Conservation (phyloP, 2,113 vertebrate genomes). For the Phoxinus phoxinus region DNA sequence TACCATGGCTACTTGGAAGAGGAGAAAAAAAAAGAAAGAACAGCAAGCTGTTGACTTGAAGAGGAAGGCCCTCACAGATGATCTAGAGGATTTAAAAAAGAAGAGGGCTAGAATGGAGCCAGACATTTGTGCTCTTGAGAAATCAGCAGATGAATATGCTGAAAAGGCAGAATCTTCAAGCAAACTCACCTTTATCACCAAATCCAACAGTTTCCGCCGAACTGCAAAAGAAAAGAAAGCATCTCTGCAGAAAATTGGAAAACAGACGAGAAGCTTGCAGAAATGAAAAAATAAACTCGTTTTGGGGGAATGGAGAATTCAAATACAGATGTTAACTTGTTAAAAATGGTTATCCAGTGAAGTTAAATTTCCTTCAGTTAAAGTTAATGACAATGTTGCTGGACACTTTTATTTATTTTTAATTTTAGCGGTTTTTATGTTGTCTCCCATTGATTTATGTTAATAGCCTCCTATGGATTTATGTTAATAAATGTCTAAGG, state of each 20-base stretch:
- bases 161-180: constrained; percentile 39
- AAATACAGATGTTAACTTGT: background rate
- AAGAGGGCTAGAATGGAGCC: constrained; percentile 44
- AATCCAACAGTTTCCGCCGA: constrained; percentile 43
- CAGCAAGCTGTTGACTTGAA: constrained; percentile 49
- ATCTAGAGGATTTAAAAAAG: constrained; percentile 46
- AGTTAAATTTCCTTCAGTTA: background rate
- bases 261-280: constrained; percentile 47
- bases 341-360: background rate
- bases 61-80: constrained; percentile 43
- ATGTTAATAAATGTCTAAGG: background rate
- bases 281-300: constrained; percentile 45
- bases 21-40: constrained; percentile 49
- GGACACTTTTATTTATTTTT: background rate
- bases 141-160: constrained; percentile 48
- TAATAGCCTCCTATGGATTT: background rate
- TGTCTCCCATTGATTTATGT: background rate
- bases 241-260: constrained; percentile 50
- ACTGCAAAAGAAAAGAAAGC: constrained; percentile 56
- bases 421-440: background rate
- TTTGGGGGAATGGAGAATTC: background rate
- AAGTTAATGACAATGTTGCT: background rate
- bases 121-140: constrained; percentile 39
- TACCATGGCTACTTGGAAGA: too few species aligned
- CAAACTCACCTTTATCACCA: constrained; percentile 37